Evolutionary conservation across 2,113 vertebrate genomes (phyloP), one percentile per base, ranked within the genome.

Genomic region (Holacanthus passer): DNA sequence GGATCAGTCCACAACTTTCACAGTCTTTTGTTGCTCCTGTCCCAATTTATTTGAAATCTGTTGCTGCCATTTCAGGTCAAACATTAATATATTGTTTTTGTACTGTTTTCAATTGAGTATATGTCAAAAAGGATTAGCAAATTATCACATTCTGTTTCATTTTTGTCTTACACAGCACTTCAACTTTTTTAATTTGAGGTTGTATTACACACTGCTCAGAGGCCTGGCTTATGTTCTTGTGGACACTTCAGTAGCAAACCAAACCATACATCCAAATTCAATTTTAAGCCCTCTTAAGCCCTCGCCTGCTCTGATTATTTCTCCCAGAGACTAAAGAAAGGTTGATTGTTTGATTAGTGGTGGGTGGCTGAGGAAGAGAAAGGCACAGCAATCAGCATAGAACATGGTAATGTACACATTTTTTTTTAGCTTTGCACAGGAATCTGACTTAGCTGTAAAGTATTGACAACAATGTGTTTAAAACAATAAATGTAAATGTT

Each of bases 401-500:
- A 7, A 64, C 31, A 53, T 20, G 3, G 11, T 58, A 62, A 75
- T 69, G 19, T 56, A n/a, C 1, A 6, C 8, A 48, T 87, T 83
- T 88, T 83, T 88, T 73, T 87, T 84, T 73, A 39, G 19, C 32
- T 85, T 86, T 55, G 12, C 50, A 64, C 5, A 59, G 71, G 69
- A 90, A 88, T 89, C 45, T 83, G 35, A 76, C 37, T 52, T 53
- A 24, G 22, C 29, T 73, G 7, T 65, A 32, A n/a, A 50, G 24
- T 63, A 52, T 16, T 63, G 19, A 72, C n/a, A 65, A 22, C 27
- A 56, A 22, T 12, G 11, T 29, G n/a, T 78, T 67, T 64, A 55
- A 82, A 75, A 66, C 56, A 78, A 70, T 47, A 82, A 35, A 56
- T 74, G 7, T 13, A 31, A 70, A 39, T 62, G 35, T 31, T 80